A percentile compares a stretch with the other conserved stretches of the same genome.
Evolutionary conservation across 2,113 vertebrate species (phyloP).

Genomic region (Theristicus caerulescens): DNA sequence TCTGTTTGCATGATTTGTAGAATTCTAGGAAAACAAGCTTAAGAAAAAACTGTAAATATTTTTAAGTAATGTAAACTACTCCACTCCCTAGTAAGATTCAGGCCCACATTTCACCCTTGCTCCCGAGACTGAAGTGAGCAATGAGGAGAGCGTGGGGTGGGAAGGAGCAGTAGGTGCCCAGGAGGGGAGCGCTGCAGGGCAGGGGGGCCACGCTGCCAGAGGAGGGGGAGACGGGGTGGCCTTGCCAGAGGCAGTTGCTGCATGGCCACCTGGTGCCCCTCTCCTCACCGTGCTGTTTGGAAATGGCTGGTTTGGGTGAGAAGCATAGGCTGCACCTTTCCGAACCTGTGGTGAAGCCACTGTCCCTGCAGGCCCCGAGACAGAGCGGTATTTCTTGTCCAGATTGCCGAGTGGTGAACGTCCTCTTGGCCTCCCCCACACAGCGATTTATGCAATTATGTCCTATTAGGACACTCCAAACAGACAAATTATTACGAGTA

Average conservation of each 20-base stretch:
- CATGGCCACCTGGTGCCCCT: not conserved
- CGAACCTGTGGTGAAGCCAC: not conserved
- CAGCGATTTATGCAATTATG: not conserved
- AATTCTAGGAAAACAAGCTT: constrained; percentile 9
- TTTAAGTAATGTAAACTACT: constrained; percentile 17
- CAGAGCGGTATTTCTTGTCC: not conserved
- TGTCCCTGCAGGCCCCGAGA: not conserved
- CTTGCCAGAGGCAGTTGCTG: fast-evolving
- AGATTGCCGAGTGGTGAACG: not conserved
- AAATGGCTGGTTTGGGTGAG: fast-evolving
- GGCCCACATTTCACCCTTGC: not conserved
- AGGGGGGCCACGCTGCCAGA: not conserved
- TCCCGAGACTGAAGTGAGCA: not conserved
- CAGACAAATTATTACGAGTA: not conserved
- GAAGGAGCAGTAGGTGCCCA: not conserved
- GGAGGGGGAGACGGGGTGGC: not conserved
- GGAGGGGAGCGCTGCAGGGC: not conserved
- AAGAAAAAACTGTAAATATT: constrained; percentile 30
- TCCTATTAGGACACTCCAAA: not conserved
- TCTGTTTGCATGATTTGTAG: not conserved
- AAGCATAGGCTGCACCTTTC: not conserved
- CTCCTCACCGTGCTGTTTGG: not conserved
- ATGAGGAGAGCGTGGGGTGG: not conserved
- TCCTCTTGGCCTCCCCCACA: not conserved
- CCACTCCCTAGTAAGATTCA: not conserved